Evolutionary conservation across 2,888 invertebrate species (phyloP).

Genomic region (Ceramica pisi): DNA sequence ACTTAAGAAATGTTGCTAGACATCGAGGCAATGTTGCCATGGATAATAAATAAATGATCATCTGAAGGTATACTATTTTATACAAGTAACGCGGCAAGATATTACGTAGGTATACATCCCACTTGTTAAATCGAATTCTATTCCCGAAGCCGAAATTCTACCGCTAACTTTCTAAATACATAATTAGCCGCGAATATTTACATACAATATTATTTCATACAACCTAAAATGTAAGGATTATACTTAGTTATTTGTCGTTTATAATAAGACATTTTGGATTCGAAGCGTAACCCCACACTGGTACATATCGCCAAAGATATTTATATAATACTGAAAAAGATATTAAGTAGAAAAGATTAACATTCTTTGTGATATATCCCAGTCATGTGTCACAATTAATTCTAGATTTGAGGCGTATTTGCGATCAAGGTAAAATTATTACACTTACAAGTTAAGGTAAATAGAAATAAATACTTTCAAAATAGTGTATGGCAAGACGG

Average conservation of each 20-base stretch:
- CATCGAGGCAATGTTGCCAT: background rate
- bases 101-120: slow-evolving; percentile 39
- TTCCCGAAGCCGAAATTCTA: slow-evolving; percentile 34
- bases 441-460: slow-evolving; percentile 3
- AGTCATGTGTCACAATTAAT: slow-evolving; percentile 16
- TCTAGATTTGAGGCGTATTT: slow-evolving; percentile 58
- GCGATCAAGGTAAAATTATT: slow-evolving; percentile 38
- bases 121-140: slow-evolving; percentile 18
- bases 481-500: slow-evolving; percentile 60
- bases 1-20: slow-evolving; percentile 1
- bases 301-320: slow-evolving; percentile 14
- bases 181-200: slow-evolving; percentile 40
- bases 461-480: slow-evolving; percentile 44
- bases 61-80: slow-evolving; percentile 9
- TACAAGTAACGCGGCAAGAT: slow-evolving; percentile 31
- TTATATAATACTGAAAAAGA: slow-evolving; percentile 38
- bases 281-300: slow-evolving; percentile 37
- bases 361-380: slow-evolving; percentile 16
- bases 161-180: slow-evolving; percentile 37
- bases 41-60: slow-evolving; percentile 8
- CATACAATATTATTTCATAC: slow-evolving; percentile 39
- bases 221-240: slow-evolving; percentile 59
- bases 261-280: slow-evolving; percentile 68
- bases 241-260: slow-evolving; percentile 74
- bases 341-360: slow-evolving; percentile 18